Conservation (phyloP, 1,140 invertebrate genomes). For the Drosophila virilis region DNA sequence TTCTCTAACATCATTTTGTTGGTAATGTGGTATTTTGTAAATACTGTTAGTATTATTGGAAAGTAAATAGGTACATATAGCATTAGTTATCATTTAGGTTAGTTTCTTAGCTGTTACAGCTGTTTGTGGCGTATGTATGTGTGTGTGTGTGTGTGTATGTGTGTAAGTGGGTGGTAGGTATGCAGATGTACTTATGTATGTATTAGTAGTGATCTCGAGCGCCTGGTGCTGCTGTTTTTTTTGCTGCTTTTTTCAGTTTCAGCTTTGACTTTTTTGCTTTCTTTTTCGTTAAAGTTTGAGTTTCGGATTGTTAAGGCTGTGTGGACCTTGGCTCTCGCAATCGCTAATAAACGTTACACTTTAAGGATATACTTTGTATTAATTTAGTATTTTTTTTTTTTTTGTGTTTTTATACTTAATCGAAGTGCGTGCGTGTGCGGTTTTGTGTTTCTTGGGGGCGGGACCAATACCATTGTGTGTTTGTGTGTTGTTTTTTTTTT, state of each 20-base stretch:
- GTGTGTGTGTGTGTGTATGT: constrained; percentile 1
- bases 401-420: constrained; percentile 4
- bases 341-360: constrained; percentile 9
- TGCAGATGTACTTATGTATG: constrained; percentile 9
- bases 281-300: background rate
- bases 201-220: constrained; percentile 32
- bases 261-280: background rate
- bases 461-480: constrained; percentile 13
- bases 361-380: background rate
- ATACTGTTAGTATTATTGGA: constrained; percentile 63
- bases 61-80: constrained; percentile 62
- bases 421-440: constrained; percentile 1
- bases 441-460: constrained; percentile 3
- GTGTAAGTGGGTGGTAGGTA: constrained; percentile 10
- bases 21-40: constrained; percentile 1
- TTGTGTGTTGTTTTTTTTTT: background rate
- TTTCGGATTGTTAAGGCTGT: background rate
- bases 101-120: constrained; percentile 23
- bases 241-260: constrained; percentile 5
- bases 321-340: background rate
- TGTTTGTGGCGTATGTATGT: constrained; percentile 5
- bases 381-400: constrained; percentile 9
- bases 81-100: constrained; percentile 56
- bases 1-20: background rate
- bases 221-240: constrained; percentile 6